A percentile compares a stretch with the other conserved stretches of the same genome.
These are phyloP conservation scores for Prosapia bicincta DNA, from an alignment of 2,888 invertebrate species.

Conservation along the genomic window DNA sequence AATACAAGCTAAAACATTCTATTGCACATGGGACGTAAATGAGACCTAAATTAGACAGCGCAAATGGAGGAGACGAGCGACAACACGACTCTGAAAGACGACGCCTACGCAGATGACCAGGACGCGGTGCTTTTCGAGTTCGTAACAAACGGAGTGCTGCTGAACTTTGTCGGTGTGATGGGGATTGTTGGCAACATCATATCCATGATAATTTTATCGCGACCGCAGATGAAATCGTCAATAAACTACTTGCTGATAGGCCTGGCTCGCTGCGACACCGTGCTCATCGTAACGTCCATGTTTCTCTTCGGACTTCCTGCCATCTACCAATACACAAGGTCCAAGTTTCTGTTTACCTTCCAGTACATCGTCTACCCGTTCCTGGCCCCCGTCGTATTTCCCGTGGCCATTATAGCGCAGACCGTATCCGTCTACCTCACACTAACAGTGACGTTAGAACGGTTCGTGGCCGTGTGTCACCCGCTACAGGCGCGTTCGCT, in stretches of 20 bases:
- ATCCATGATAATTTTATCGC: slow-evolving; percentile 83
- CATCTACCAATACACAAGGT: slow-evolving; percentile 78
- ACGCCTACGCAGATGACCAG: neutral
- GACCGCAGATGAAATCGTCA: slow-evolving; percentile 94
- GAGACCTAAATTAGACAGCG: slow-evolving; percentile 26
- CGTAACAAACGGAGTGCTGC: slow-evolving; percentile 75
- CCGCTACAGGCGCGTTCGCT: slow-evolving; percentile 84
- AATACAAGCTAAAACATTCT: too few species aligned
- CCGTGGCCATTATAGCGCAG: slow-evolving; percentile 82
- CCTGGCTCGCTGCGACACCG: slow-evolving; percentile 89
- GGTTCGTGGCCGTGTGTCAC: slow-evolving; percentile 92
- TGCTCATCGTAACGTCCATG: slow-evolving; percentile 81
- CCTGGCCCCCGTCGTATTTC: slow-evolving; percentile 75
- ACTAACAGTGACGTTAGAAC: slow-evolving; percentile 57
- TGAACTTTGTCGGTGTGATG: slow-evolving; percentile 74
- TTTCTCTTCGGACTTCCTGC: slow-evolving; percentile 83
- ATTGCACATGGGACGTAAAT: slow-evolving; percentile 23
- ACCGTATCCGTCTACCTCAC: slow-evolving; percentile 91
- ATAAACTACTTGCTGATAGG: slow-evolving; percentile 93
- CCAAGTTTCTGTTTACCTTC: slow-evolving; percentile 70
- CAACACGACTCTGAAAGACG: slow-evolving; percentile 5
- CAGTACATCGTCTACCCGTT: slow-evolving; percentile 73
- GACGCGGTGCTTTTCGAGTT: slow-evolving; percentile 60
- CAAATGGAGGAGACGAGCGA: neutral
- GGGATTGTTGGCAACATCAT: slow-evolving; percentile 89